Conservation (phyloP, 2,113 vertebrate species). For the Pterocles burchelli region DNA sequence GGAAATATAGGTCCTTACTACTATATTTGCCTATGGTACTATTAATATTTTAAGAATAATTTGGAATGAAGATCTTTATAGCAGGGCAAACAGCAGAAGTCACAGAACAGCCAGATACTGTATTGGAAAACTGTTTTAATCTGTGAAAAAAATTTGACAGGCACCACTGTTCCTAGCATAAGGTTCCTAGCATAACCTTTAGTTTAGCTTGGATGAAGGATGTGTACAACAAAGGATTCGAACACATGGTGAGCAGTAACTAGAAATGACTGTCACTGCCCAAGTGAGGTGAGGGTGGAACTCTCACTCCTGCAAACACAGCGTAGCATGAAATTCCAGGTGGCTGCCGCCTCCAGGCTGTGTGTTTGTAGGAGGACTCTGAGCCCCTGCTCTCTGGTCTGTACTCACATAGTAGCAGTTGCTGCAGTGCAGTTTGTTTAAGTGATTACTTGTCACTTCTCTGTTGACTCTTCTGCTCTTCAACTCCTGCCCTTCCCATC, state of each 20-base stretch:
- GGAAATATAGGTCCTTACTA: neutral
- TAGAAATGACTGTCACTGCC: neutral
- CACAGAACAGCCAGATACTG: neutral
- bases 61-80: neutral
- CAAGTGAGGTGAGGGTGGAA: neutral
- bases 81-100: neutral
- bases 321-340: rapidly evolving
- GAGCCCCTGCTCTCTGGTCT: neutral
- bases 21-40: neutral
- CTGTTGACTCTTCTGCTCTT: neutral
- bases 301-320: neutral
- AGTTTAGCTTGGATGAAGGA: neutral
- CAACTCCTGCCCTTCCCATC: neutral
- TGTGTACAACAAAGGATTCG: neutral
- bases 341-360: neutral
- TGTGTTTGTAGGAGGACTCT: rapidly evolving
- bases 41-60: neutral
- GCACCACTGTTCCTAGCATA: neutral
- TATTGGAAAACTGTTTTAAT: neutral
- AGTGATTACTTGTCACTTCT: neutral
- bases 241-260: neutral
- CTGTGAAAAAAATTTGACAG: neutral
- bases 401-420: rapidly evolving
- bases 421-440: neutral
- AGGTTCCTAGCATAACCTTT: neutral